These are phyloP conservation scores for Mirounga angustirostris DNA, from an alignment of 2,113 vertebrate genomes.

Conservation along the genomic window DNA sequence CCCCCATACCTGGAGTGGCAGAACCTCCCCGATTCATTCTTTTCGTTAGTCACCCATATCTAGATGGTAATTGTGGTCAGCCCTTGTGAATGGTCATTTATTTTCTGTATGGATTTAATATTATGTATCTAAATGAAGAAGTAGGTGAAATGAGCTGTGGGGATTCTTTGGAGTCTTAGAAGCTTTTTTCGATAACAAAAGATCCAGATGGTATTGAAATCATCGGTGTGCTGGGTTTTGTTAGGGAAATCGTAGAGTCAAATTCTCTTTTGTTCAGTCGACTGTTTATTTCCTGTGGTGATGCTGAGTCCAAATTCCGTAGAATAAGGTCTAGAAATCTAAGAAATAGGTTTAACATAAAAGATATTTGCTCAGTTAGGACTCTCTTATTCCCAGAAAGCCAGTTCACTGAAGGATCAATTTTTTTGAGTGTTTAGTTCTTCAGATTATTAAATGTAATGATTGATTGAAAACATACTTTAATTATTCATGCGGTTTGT, in stretches of 20 bases:
- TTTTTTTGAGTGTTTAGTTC: conserved; percentile 45
- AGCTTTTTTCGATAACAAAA: conserved; percentile 3
- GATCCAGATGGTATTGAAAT: not conserved
- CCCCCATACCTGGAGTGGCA: not conserved
- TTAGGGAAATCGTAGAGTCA: not conserved
- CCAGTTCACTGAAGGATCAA: not conserved
- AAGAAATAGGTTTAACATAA: conserved; percentile 16
- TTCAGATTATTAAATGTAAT: conserved; percentile 33
- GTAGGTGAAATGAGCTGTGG: not conserved
- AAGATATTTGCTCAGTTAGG: not conserved
- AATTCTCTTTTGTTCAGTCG: not conserved
- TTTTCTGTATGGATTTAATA: conserved; percentile 43
- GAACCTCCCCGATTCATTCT: not conserved
- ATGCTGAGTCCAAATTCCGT: not conserved
- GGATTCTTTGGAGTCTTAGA: not conserved
- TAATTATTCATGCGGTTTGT: not conserved
- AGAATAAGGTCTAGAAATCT: not conserved
- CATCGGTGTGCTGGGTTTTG: not conserved
- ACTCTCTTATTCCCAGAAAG: conserved; percentile 13
- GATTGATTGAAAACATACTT: not conserved
- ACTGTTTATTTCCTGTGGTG: not conserved
- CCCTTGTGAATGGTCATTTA: not conserved
- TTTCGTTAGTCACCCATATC: not conserved
- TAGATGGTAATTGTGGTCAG: not conserved
- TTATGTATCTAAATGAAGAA: conserved; percentile 6